These are phyloP conservation scores for Eulemur albifrons DNA, from an alignment of 2,797 vertebrate species.

Conservation along the genomic window DNA sequence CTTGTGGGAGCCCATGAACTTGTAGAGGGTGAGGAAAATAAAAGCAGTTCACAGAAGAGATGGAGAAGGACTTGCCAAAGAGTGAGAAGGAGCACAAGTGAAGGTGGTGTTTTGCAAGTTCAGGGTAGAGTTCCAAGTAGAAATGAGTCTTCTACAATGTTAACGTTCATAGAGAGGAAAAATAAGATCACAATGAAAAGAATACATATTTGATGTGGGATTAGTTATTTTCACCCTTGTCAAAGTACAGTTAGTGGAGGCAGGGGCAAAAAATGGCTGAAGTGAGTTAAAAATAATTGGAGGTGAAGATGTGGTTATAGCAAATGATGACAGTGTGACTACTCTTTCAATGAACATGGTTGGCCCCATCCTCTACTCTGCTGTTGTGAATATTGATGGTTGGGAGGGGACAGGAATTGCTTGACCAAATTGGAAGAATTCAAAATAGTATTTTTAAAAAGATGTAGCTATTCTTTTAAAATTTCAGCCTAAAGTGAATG, in stretches of 20 bases:
- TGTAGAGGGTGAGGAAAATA: neutral
- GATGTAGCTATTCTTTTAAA: neutral
- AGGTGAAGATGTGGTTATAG: neutral
- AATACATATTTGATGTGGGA: neutral
- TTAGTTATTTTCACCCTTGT: neutral
- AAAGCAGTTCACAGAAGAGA: neutral
- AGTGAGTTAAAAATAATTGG: neutral
- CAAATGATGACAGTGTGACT: neutral
- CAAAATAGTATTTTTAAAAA: neutral
- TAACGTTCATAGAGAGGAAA: neutral
- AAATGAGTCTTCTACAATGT: neutral
- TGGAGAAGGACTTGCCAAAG: neutral
- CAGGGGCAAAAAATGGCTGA: neutral
- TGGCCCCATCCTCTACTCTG: neutral
- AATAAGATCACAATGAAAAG: neutral
- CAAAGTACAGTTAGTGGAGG: neutral
- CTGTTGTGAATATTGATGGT: neutral
- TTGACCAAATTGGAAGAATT: neutral
- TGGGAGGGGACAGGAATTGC: neutral
- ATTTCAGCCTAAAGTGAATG: neutral
- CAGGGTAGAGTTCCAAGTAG: neutral
- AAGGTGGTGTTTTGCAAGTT: neutral
- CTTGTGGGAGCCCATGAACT: neutral
- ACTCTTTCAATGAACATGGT: neutral
- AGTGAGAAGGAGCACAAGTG: neutral